phyloP scores from a whole-genome alignment of 2,888 invertebrate genomes.

The Scaeva pyrastri region DNA sequence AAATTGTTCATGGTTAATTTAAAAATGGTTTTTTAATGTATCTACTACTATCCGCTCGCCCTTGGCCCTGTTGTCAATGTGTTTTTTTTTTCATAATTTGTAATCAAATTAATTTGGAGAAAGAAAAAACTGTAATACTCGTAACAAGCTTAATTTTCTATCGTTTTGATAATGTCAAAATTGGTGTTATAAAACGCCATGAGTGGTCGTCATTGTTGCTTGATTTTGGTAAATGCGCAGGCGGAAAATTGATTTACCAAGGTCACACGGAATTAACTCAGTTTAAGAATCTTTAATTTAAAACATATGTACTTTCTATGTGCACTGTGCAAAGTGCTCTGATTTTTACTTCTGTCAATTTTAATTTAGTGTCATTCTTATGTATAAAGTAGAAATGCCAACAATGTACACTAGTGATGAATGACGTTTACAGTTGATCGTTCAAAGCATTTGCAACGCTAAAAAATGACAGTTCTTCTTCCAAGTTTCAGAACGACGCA shows the following conservation, averaged over 20 bases:
- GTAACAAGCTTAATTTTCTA: neutral
- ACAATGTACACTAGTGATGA: no score
- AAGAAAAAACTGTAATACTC: constrained; percentile 7
- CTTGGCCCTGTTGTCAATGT: constrained; percentile 34
- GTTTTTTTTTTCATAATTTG: constrained; percentile 2
- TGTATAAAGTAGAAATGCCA: no score
- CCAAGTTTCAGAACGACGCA: no score
- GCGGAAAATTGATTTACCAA: constrained; percentile 60
- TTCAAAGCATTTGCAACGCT: no score
- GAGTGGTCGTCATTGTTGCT: constrained; percentile 62
- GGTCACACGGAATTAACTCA: constrained; percentile 30
- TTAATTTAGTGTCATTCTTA: no score
- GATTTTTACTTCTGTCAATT: no score
- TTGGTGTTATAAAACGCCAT: constrained; percentile 19
- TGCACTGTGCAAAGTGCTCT: no score
- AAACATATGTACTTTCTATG: no score
- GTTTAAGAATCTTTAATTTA: neutral
- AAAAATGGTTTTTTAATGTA: constrained; percentile 52
- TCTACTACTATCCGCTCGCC: constrained; percentile 25
- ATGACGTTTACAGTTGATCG: no score
- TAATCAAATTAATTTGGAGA: constrained; percentile 40
- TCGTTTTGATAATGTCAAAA: constrained; percentile 23
- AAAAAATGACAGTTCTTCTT: no score
- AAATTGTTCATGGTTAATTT: constrained; percentile 64
- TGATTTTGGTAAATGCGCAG: constrained; percentile 37